phyloP scores from a whole-genome alignment of 2,888 invertebrate species.

The Furcula furcula region DNA sequence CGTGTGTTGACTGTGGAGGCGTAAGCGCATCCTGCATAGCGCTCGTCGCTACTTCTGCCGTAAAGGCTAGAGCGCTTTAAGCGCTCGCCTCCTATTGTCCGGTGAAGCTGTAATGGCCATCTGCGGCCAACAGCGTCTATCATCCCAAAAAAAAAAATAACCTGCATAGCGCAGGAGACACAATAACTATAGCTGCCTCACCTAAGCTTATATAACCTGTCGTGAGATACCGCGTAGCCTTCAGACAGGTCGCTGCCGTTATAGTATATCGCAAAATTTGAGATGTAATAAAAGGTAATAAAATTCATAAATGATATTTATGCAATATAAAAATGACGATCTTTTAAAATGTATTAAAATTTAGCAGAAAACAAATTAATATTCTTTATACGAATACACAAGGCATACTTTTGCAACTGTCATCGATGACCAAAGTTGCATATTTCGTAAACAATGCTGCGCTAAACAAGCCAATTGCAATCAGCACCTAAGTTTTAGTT shows the following conservation, averaged over 20 bases:
- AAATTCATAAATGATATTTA: background rate
- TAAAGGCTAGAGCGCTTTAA: no score
- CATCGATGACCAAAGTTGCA: background rate
- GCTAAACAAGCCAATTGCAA: background rate
- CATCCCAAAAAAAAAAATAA: no score
- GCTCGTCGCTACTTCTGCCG: no score
- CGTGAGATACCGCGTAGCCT: conserved; percentile 49
- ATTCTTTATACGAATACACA: no score
- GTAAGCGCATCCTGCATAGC: background rate
- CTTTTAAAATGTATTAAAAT: background rate
- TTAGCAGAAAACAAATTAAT: background rate
- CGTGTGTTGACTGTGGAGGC: background rate
- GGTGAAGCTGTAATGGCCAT: no score
- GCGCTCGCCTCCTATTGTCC: no score
- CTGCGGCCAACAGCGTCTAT: no score
- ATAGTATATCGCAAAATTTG: conserved; percentile 40
- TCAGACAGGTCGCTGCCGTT: conserved; percentile 56
- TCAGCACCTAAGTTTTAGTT: no score
- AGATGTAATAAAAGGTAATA: conserved; percentile 35
- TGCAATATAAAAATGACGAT: background rate
- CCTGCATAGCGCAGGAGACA: no score
- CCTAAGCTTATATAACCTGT: conserved; percentile 46
- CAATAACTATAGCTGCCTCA: no score
- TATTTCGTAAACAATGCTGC: background rate
- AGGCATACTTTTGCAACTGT: background rate